phyloP scores from a whole-genome alignment of 1,140 invertebrate species.

The Apis laboriosa region DNA sequence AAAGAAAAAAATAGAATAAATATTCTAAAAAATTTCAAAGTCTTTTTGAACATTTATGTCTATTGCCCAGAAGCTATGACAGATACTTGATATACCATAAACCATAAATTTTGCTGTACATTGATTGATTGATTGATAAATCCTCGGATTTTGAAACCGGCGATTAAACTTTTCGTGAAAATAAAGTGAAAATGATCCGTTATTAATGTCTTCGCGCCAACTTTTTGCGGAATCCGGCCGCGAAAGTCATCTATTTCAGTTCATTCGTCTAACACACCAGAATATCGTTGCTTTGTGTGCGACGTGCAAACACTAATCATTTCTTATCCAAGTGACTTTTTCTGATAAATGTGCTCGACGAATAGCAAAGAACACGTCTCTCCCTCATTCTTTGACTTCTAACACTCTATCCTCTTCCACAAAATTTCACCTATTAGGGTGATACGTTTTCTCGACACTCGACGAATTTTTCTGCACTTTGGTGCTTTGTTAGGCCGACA shows the following conservation, averaged over 20 bases:
- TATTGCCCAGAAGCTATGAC: neutral
- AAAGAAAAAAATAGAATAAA: too few species aligned
- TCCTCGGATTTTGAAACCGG: neutral
- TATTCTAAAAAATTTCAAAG: too few species aligned
- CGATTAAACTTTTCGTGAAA: conserved; percentile 37
- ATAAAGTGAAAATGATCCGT: conserved; percentile 35
- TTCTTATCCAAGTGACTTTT: conserved; percentile 14
- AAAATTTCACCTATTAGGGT: neutral
- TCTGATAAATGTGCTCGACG: conserved; percentile 34
- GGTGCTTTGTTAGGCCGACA: neutral
- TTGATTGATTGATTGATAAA: conserved; percentile 8
- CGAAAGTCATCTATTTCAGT: conserved; percentile 22
- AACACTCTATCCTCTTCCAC: neutral
- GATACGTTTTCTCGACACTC: neutral
- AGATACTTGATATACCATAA: neutral
- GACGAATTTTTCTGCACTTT: neutral
- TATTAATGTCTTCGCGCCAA: conserved; percentile 30
- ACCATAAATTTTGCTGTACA: conserved; percentile 4
- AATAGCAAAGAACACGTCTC: conserved; percentile 20
- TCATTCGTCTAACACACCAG: conserved; percentile 16
- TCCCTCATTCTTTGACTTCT: neutral
- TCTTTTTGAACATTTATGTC: neutral
- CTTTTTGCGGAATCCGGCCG: conserved; percentile 9
- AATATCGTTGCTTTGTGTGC: neutral
- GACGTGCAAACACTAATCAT: neutral